These are phyloP conservation scores for Coracopsis vasa DNA, from an alignment of 2,113 vertebrate genomes.

Conservation along the genomic window DNA sequence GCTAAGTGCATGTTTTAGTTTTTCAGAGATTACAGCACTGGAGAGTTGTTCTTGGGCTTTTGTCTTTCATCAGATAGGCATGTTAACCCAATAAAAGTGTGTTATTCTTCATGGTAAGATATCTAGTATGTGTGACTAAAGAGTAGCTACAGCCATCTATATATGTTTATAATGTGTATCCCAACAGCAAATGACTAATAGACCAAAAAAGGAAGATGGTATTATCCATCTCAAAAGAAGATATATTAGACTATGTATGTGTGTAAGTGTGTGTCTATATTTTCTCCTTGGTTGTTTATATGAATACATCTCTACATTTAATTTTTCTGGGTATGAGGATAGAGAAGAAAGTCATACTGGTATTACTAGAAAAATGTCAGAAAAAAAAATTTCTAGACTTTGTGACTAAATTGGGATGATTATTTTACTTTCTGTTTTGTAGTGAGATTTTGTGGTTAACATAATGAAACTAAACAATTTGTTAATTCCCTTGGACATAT, in stretches of 20 bases:
- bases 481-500: not conserved
- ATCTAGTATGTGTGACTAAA: not conserved
- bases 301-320: not conserved
- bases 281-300: not conserved
- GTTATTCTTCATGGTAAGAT: not conserved
- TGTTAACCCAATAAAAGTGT: not conserved
- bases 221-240: not conserved
- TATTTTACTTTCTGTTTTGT: not conserved
- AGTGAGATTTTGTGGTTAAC: not conserved
- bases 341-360: not conserved
- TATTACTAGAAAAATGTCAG: not conserved
- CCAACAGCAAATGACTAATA: not conserved
- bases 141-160: not conserved
- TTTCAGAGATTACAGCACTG: not conserved
- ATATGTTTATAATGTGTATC: not conserved
- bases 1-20: not conserved
- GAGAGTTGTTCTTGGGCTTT: not conserved
- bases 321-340: not conserved
- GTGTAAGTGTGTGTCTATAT: not conserved
- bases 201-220: not conserved
- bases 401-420: not conserved
- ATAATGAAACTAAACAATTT: not conserved
- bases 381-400: not conserved
- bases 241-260: not conserved
- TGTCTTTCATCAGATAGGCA: constrained; percentile 3